Evolutionary conservation across 2,113 vertebrate genomes (phyloP).

Genomic region (Aspiorhynchus laticeps): DNA sequence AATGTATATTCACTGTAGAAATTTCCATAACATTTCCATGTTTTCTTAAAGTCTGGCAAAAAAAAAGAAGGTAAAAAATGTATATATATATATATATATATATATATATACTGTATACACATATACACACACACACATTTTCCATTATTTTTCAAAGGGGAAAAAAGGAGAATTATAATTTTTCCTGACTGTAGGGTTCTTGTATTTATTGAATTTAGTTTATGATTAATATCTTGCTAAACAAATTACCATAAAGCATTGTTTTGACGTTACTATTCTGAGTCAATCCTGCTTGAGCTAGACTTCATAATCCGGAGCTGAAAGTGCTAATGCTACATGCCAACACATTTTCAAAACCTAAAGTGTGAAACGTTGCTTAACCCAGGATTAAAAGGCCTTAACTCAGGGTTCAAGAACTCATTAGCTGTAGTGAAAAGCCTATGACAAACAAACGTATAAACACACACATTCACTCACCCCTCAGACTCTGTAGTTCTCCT

Average conservation of each 20-base stretch:
- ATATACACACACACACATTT: too few relatives aligned
- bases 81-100: too few relatives aligned
- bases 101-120: too few relatives aligned
- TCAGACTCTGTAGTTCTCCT: conserved; percentile 64
- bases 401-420: neutral
- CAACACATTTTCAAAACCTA: neutral
- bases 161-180: too few relatives aligned
- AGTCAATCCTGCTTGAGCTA: neutral
- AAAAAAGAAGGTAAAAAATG: too few relatives aligned
- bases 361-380: conserved; percentile 14
- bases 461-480: conserved; percentile 52
- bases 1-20: too few relatives aligned
- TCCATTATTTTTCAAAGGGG: too few relatives aligned
- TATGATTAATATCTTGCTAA: too few relatives aligned
- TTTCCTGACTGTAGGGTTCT: neutral
- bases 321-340: neutral
- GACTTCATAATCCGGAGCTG: neutral
- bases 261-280: neutral
- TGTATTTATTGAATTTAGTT: too few relatives aligned
- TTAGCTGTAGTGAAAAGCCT: conserved; percentile 1
- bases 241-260: neutral
- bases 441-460: conserved; percentile 34
- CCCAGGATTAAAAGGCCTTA: conserved; percentile 1
- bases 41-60: too few relatives aligned
- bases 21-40: too few relatives aligned